Percentiles rank a stretch among this genome's conserved stretches.
Conservation (phyloP, 2,797 vertebrate genomes). For the Perodicticus potto region DNA sequence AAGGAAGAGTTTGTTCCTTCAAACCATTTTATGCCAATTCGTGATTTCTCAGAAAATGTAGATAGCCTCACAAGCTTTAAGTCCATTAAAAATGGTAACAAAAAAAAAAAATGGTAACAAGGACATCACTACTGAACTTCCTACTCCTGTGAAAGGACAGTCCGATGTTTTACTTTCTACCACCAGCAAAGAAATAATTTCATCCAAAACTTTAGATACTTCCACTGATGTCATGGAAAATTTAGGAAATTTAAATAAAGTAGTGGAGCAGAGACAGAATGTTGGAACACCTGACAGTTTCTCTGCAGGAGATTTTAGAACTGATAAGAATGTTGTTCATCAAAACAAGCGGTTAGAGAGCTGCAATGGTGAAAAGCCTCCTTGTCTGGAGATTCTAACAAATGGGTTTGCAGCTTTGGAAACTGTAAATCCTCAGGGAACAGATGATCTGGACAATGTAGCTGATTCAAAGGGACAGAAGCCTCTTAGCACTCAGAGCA, state of each 20-base stretch:
- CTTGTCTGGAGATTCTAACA: constrained; percentile 89
- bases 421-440: constrained; percentile 90
- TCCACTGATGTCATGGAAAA: constrained; percentile 72
- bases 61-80: constrained; percentile 89
- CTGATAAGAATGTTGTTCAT: constrained; percentile 79
- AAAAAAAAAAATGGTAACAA: no score
- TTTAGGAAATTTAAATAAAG: constrained; percentile 83
- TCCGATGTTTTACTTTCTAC: constrained; percentile 87
- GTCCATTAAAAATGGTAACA: constrained; percentile 87
- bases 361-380: constrained; percentile 90
- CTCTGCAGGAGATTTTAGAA: constrained; percentile 80
- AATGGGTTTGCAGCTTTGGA: constrained; percentile 90
- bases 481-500: constrained; percentile 78
- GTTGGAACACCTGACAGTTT: constrained; percentile 82
- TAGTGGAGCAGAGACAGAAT: constrained; percentile 84
- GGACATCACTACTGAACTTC: constrained; percentile 84
- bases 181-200: constrained; percentile 87
- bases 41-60: constrained; percentile 88
- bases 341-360: constrained; percentile 84
- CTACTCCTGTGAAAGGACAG: constrained; percentile 86
- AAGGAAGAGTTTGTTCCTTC: constrained; percentile 90
- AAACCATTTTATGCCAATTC: constrained; percentile 90
- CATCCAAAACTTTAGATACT: constrained; percentile 85
- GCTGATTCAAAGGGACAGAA: constrained; percentile 86
- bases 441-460: constrained; percentile 86